Evolutionary conservation across 2,113 vertebrate species (phyloP), one percentile per base, ranked within the genome.

Genomic region (Sitta europaea): DNA sequence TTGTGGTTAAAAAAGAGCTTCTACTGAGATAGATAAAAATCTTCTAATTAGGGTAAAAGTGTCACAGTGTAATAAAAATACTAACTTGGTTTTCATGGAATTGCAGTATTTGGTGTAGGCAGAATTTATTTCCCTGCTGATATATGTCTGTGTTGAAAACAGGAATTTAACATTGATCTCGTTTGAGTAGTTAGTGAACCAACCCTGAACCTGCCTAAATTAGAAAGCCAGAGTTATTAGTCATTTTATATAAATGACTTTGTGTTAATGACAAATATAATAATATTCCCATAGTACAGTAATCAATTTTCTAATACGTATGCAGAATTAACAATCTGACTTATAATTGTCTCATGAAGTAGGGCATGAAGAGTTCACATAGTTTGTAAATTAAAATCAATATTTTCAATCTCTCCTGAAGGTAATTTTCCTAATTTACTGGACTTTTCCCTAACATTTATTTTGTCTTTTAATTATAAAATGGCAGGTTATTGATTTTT

Each of bases 321-420:
- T 94, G 86, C 90, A 97, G 97, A 98, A 98, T 98, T 98, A 98
- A 98, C 97, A 97, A 80, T 96, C 95, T 96, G 92, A 97, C 86
- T 97, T 97, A 97, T 98, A 98, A 98, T 98, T 98, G 98, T 98
- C 97, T 98, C 95, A 97, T 97, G 96, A 97, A 97, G 95, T 97
- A 97, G 98, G 97, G 97, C 97, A 97, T 97, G 96, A 98, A 98
- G 97, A 98, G 97, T 97, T 98, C 97, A 98, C 98, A 98, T 98
- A 98, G 98, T 98, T 98, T 98, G 96, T 98, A 98, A 98, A 99
- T 98, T 98, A 98, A 98, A 99, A 99, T 99, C 98, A 98, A 99
- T 99, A 99, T 97, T 99, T 99, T 98, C 98, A 98, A 98, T 99
- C 98, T 98, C 97, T 98, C 92, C 97, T 98, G 97, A 98, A 98